phyloP scores from a whole-genome alignment of 2,797 vertebrate genomes.

The Iguana delicatissima region DNA sequence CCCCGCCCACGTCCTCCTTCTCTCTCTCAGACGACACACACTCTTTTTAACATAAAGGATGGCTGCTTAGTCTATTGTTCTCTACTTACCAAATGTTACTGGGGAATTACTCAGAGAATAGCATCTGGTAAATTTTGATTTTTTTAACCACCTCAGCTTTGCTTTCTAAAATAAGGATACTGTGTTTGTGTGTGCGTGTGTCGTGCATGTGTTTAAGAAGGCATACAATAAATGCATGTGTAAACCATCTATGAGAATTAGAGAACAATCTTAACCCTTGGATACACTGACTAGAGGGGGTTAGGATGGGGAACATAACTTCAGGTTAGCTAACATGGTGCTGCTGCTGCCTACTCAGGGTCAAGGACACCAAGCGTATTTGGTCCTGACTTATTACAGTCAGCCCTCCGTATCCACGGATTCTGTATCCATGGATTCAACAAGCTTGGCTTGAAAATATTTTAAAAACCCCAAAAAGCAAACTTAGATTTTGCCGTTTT shows the following conservation, averaged over 20 bases:
- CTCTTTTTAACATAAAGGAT: neutral
- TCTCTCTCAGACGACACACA: neutral
- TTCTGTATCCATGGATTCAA: no score
- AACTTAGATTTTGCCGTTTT: no score
- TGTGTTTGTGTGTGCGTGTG: neutral
- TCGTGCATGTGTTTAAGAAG: neutral
- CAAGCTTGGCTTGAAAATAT: no score
- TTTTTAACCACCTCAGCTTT: neutral
- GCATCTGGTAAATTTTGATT: slow-evolving; percentile 11
- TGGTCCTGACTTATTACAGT: no score
- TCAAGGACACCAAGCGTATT: no score
- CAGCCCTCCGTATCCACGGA: no score
- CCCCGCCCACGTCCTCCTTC: neutral
- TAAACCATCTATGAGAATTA: neutral
- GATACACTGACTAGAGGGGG: neutral
- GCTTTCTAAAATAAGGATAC: neutral
- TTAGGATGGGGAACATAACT: neutral
- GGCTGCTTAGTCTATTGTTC: neutral
- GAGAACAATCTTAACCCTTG: neutral
- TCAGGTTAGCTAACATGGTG: neutral
- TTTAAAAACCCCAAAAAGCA: no score
- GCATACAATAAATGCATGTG: neutral
- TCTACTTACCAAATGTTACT: neutral
- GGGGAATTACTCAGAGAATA: no score
- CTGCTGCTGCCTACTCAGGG: no score